Conservation (phyloP, 1,140 invertebrate genomes). For the Pogonognathellus flavescens region DNA sequence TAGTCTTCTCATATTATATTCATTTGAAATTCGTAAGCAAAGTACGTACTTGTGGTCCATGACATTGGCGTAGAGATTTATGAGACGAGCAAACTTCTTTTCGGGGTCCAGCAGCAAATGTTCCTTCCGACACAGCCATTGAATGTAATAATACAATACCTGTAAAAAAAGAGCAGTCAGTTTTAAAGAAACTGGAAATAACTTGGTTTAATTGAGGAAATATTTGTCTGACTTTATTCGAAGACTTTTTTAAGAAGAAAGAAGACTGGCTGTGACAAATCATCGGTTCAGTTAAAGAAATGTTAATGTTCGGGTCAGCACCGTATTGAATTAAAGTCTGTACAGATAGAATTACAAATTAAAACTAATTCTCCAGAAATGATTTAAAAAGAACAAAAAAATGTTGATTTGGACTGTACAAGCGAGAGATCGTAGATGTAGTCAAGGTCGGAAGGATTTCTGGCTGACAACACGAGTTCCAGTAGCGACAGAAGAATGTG, state of each 20-base stretch:
- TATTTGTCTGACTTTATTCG: conserved; percentile 75
- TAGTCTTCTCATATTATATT: background rate
- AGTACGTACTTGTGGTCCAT: conserved; percentile 75
- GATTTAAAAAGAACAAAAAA: conserved; percentile 74
- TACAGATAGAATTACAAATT: no score
- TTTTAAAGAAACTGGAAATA: no score
- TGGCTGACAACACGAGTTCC: conserved; percentile 80
- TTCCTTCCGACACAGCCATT: conserved; percentile 78
- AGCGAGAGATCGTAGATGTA: conserved; percentile 77
- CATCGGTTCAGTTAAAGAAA: conserved; percentile 68
- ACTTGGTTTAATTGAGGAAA: background rate
- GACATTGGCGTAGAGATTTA: conserved; percentile 78
- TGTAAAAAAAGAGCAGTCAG: no score
- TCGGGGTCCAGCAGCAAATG: conserved; percentile 76
- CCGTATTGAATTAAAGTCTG: conserved; percentile 71
- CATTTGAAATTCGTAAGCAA: background rate
- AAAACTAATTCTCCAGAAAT: conserved; percentile 63
- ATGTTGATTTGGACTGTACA: conserved; percentile 72
- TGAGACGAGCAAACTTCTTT: conserved; percentile 76
- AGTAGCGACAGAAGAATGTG: conserved; percentile 78
- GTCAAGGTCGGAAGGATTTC: conserved; percentile 76
- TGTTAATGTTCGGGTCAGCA: conserved; percentile 76
- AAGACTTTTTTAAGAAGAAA: conserved; percentile 76
- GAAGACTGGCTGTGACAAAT: conserved; percentile 72
- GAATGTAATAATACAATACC: conserved; percentile 81